Evolutionary conservation across 2,797 vertebrate genomes (phyloP).

Genomic region (Varecia variegata): DNA sequence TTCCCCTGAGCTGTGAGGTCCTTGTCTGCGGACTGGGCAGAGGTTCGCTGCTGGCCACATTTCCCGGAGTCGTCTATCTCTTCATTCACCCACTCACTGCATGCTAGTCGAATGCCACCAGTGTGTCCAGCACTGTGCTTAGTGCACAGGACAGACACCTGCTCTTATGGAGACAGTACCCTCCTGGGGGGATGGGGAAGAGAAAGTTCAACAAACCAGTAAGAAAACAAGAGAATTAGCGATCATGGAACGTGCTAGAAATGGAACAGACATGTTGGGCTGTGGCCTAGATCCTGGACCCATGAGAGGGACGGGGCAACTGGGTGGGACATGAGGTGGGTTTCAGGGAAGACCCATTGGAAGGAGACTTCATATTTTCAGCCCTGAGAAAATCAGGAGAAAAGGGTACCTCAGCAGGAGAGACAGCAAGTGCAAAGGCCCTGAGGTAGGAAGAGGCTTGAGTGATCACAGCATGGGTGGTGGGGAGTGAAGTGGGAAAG

Average conservation of each 20-base stretch:
- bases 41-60: accelerated
- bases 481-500: neutral
- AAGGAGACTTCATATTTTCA: neutral
- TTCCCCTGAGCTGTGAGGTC: neutral
- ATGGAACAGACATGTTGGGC: neutral
- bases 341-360: neutral
- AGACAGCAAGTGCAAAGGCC: neutral
- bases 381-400: neutral
- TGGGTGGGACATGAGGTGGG: neutral
- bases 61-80: neutral
- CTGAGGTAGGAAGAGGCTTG: neutral
- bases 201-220: neutral
- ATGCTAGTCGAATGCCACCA: accelerated
- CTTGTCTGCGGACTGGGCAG: neutral
- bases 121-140: neutral
- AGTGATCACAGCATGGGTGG: neutral
- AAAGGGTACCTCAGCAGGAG: neutral
- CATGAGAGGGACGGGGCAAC: neutral
- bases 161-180: neutral
- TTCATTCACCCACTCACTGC: neutral
- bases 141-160: neutral
- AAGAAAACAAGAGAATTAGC: neutral
- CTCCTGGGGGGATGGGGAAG: neutral
- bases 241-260: neutral
- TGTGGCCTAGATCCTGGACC: neutral